Percentiles rank a stretch among this genome's conserved stretches.
These are phyloP conservation scores for Pangasianodon gigas DNA, from an alignment of 2,113 vertebrate genomes.

Conservation along the genomic window DNA sequence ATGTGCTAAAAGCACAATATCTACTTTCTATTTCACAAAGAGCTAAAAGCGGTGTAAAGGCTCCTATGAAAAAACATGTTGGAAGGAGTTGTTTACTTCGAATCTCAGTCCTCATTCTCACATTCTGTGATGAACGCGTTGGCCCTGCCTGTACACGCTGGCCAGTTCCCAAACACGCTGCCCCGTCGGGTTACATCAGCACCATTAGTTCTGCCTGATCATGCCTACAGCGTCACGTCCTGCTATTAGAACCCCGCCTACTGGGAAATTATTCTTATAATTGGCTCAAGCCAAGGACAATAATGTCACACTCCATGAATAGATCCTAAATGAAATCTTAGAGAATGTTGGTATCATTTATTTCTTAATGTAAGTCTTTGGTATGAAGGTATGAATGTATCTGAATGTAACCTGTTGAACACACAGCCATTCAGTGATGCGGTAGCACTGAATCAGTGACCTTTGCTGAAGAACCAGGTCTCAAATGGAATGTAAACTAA, in stretches of 20 bases:
- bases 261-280: not conserved
- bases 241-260: not conserved
- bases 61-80: not conserved
- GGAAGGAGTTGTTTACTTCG: conserved; percentile 5
- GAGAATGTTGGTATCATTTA: no score
- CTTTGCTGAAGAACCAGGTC: not conserved
- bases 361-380: not conserved
- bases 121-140: not conserved
- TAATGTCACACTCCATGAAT: not conserved
- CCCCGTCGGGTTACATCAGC: conserved; percentile 23
- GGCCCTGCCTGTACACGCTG: conserved; percentile 26
- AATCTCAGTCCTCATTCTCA: not conserved
- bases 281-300: not conserved
- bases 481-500: not conserved
- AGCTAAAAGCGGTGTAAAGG: not conserved
- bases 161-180: conserved; percentile 6
- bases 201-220: conserved; percentile 23
- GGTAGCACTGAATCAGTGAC: not conserved
- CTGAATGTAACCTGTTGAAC: not conserved
- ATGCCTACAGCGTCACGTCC: conserved; percentile 10
- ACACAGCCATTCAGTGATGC: not conserved
- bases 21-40: not conserved
- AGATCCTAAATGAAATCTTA: not conserved
- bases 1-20: not conserved
- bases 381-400: not conserved